Evolutionary conservation across 2,797 vertebrate species (phyloP).

Genomic region (Rhinichthys osculus): DNA sequence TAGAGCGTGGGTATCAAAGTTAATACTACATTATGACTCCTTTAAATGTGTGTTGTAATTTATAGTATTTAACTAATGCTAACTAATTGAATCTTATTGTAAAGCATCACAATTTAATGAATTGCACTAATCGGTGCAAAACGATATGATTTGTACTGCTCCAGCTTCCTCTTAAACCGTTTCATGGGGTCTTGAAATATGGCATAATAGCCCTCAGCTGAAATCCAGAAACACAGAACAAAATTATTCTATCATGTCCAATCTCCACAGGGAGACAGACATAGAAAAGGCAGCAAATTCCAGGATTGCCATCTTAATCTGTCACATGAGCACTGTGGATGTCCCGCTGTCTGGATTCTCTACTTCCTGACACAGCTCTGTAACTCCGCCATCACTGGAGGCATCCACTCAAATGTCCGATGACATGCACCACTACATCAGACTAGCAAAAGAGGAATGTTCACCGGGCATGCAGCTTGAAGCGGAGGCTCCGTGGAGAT

Average conservation of each 20-base stretch:
- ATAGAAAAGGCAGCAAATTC: conserved; percentile 7
- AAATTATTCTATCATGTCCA: conserved; percentile 29
- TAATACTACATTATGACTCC: no score
- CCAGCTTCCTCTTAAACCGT: neutral
- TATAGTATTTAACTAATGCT: neutral
- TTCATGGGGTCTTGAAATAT: neutral
- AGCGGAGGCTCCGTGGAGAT: neutral
- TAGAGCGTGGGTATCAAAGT: no score
- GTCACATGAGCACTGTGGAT: conserved; percentile 1
- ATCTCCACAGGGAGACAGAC: conserved; percentile 25
- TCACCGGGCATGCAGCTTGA: conserved; percentile 12
- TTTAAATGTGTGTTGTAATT: neutral
- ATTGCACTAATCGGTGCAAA: neutral
- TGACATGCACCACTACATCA: conserved; percentile 46
- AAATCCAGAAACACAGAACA: neutral
- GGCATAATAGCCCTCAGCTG: neutral
- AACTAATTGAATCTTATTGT: no score
- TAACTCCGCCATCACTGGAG: conserved; percentile 46
- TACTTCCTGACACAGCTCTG: conserved; percentile 24
- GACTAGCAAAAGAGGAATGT: conserved; percentile 22
- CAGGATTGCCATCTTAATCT: conserved; percentile 23
- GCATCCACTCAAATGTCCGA: conserved; percentile 36
- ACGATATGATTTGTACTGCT: neutral
- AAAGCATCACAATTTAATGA: no score
- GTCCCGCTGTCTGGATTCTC: conserved; percentile 8